These are phyloP conservation scores for Lycocorax pyrrhopterus DNA, from an alignment of 2,113 vertebrate genomes.

Conservation along the genomic window DNA sequence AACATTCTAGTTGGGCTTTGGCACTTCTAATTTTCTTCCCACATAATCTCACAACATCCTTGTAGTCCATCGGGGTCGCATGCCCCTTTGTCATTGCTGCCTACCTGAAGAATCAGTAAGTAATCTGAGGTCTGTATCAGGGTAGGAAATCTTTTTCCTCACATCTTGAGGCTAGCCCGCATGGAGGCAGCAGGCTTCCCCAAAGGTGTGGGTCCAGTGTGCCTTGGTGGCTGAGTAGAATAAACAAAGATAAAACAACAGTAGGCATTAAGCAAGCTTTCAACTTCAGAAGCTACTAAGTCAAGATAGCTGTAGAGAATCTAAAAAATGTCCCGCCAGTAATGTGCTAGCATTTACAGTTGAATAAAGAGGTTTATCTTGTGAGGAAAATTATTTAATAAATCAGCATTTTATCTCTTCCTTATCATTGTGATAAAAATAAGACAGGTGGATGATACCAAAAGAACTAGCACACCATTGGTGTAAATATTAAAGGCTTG, in stretches of 20 bases:
- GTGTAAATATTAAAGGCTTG: neutral
- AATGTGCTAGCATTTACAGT: neutral
- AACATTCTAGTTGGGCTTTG: neutral
- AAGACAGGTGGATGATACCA: neutral
- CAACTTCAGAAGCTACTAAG: neutral
- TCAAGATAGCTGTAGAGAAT: neutral
- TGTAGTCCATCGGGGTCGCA: neutral
- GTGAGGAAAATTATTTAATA: neutral
- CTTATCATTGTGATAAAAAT: neutral
- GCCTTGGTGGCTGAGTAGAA: neutral
- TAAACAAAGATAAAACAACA: neutral
- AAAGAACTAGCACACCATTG: neutral
- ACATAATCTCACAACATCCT: neutral
- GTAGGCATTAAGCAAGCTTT: neutral
- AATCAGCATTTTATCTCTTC: neutral
- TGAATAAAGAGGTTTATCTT: neutral
- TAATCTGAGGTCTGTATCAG: neutral
- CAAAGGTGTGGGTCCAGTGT: neutral
- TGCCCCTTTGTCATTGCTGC: neutral
- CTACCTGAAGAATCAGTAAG: neutral
- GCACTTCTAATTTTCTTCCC: neutral
- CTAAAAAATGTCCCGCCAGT: neutral
- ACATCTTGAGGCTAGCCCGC: neutral
- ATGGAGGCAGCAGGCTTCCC: neutral
- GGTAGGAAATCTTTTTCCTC: neutral